Base-by-base conservation (phyloP, 2,113 vertebrate species). In the Varanus komodoensis region DNA sequence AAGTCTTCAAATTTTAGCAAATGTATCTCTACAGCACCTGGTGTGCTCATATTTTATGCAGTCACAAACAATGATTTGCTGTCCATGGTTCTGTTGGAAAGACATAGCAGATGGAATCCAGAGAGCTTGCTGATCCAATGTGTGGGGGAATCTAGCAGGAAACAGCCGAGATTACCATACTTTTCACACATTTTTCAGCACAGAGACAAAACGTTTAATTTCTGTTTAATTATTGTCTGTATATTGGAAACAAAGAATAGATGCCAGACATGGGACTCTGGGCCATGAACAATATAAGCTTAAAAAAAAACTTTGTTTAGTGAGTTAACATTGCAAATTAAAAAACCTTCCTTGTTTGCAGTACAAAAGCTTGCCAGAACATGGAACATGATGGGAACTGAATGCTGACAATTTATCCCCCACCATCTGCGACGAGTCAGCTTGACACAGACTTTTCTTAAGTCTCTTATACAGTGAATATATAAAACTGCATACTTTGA, bases 221-320 rank as follows among this genome's bases (percentile, higher is more conserved):
- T 27, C 32, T 54, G 69, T 86, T 61, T 81, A 90, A 79, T 50
- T 90, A 78, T 85, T 34, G 44, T 54, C 19, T 91, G 17, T 87
- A 29, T 68, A 38, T 0, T 0, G 32, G 2, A 88, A 84, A 0
- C 0, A 74, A 61, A 50, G n/a, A 71, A 89, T 77, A 74, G 21
- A 79, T 84, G 15, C 19, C 34, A 75, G 69, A 67, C 2, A 6
- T 69, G 50, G 80, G 8, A 23, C 23, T 83, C 27, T 83, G 8
- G 1, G 61, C 84, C 34, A 71, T 19, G 4, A 67, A 83, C 74
- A 2, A 48, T 1, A 50, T 0, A 0, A 64, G 61, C 61, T 64
- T 77, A 2, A 48, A 77, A 44, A 44, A 77, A 23, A 44, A 25
- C 11, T 52, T 87, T 61, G 38, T 25, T 82, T 75, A 82, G 78